Base-by-base conservation (phyloP, 2,113 vertebrate genomes). In the Chaetops frenatus region DNA sequence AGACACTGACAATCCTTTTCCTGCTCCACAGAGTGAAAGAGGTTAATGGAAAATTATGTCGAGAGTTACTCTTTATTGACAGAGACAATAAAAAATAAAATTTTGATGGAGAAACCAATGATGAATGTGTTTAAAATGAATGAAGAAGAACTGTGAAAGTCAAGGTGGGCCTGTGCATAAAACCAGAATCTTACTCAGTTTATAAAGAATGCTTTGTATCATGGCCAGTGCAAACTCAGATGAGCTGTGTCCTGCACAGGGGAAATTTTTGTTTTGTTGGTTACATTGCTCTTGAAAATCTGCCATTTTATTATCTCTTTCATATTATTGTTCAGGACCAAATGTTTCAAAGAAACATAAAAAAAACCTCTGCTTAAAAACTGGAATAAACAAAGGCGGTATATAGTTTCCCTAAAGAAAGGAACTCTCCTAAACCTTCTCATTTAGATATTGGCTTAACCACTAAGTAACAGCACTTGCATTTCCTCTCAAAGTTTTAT, bases 161-260 rank as follows among this genome's bases (percentile, higher is more conserved):
- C 33, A 66, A 27, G 27, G 81, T 42, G 6, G 13, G 5, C 5
- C 13, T 70, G 9, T 77, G 25, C 9, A 61, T 31, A 65, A 88
- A 85, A 33, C 1, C 4, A 65, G 28, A 53, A 61, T 72, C 14
- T 60, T 72, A 35, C 9, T 42, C 12, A 48, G 4, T 3, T 81
- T 67, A 15, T 53, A 71, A 91, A 53, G 25, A 44, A 15, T 6
- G 35, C 1, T 53, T 56, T n/a, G 11, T 16, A 6, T 57, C 11
- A 36, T 73, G 47, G 6, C 1, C 35, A 44, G 15, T 22, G 6
- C 4, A 66, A 72, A 54, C 2, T 54, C 6, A 7, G 23, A 20
- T 58, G 11, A 58, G 3, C 5, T 0, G 0, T 47, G 3, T 72
- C 15, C 11, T 65, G 14, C 8, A 24, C 10, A 60, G 33, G 31